Base-by-base conservation (phyloP, 2,888 invertebrate species). In the Entomobrya multifasciata region DNA sequence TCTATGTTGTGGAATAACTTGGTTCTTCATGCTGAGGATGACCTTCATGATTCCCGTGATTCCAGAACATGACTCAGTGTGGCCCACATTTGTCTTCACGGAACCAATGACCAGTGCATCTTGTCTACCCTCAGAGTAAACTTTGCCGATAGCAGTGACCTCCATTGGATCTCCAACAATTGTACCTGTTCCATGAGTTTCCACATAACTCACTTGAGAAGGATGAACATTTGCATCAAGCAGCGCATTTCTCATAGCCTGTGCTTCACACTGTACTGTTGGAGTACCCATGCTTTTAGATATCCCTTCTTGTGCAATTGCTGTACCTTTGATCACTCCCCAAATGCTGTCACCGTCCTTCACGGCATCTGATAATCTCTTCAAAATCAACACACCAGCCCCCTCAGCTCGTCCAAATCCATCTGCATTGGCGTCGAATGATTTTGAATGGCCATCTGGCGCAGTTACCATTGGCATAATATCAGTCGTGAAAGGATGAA, bases 281-380 rank as follows among this genome's bases (percentile, higher is more conserved):
- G 89, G 90, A 4, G 90, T 88, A 1, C 92, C 92, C 36, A 93
- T 88, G 15, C 92, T 92, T 11, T 90, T 90, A 20, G 91, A 91
- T 22, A 90, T 74, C 3, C 92, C 92, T 44, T 92, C 92, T 80
- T 92, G 92, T 72, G 92, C 92, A 2, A 91, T 90, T 17, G 91
- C 91, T 0, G 91, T 91, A 1, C 90, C 91, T n/a, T 90, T 85
- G 41, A 92, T 90, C 5, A 91, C 70, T 6, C 90, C 91, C 76
- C 91, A 89, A 79, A 92, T 90, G 1, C 41, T 79, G 27, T 88
- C 83, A 0, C 80, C 80, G 62, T 83, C 83, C 22, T 47, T 77
- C 0, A 88, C 57, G 17, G 88, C 88, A 10, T 88, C 88, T 0
- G 86, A 86, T 15, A 67, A 49, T 20, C 81, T 30, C 44, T 88